A percentile compares a stretch with the other conserved stretches of the same genome.
Evolutionary conservation across 2,888 invertebrate species (phyloP).

Genomic region (Cephalotes varians): DNA sequence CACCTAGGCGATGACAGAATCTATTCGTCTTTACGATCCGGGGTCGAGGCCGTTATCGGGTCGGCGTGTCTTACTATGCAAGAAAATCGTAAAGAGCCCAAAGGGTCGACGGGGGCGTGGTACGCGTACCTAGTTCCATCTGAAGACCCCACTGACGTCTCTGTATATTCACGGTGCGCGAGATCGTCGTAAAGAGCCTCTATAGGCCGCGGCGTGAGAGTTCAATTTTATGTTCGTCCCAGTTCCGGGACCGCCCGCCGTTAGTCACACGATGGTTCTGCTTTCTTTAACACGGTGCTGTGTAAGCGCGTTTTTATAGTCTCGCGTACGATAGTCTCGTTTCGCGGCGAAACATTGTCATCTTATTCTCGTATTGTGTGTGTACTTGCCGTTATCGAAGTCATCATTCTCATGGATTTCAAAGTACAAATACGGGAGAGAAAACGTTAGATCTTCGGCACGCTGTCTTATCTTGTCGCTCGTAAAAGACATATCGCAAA

Average conservation of each 20-base stretch:
- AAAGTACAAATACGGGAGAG: background rate
- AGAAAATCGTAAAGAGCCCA: conserved; percentile 74
- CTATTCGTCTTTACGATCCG: conserved; percentile 71
- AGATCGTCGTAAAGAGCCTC: conserved; percentile 70
- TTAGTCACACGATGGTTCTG: conserved; percentile 66
- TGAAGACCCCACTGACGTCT: conserved; percentile 71
- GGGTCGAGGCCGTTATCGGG: conserved; percentile 72
- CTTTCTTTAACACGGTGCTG: conserved; percentile 43
- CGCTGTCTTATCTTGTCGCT: conserved; percentile 59
- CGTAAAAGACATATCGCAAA: conserved; percentile 72
- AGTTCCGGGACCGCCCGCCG: conserved; percentile 67
- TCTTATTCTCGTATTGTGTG: conserved; percentile 5
- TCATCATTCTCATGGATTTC: conserved; percentile 44
- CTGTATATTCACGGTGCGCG: conserved; percentile 64
- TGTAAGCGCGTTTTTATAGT: conserved; percentile 55
- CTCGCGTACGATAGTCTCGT: conserved; percentile 46
- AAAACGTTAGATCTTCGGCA: background rate
- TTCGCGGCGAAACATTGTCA: conserved; percentile 62
- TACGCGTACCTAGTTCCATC: conserved; percentile 61
- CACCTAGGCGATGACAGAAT: conserved; percentile 67
- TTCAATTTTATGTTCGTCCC: conserved; percentile 68
- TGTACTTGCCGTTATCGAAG: conserved; percentile 32
- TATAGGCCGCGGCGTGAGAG: conserved; percentile 62
- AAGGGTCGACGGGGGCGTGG: conserved; percentile 68
- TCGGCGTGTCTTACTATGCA: conserved; percentile 62